phyloP scores from a whole-genome alignment of 2,113 vertebrate genomes.

The Equus przewalskii region DNA sequence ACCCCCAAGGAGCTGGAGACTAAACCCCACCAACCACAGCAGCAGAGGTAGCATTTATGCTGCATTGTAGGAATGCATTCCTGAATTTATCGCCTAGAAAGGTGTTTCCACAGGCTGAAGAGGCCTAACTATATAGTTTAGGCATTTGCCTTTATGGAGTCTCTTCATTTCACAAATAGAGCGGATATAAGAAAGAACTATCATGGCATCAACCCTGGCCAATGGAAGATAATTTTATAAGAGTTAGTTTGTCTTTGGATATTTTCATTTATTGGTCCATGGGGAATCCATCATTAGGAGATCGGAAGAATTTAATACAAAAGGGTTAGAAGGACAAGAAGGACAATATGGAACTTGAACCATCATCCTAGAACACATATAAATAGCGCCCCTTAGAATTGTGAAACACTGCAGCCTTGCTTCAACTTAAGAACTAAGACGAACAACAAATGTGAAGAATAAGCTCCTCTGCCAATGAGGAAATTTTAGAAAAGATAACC shows the following conservation, averaged over 20 bases:
- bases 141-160: not conserved
- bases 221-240: slow-evolving; percentile 40
- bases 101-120: not conserved
- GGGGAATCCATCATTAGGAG: not conserved
- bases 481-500: slow-evolving; percentile 14
- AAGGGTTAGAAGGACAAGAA: slow-evolving; percentile 35
- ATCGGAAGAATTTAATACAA: slow-evolving; percentile 14
- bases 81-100: not conserved
- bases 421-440: slow-evolving; percentile 18
- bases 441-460: not conserved
- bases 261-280: slow-evolving; percentile 38
- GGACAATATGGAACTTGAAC: not conserved
- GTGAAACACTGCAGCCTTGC: not conserved
- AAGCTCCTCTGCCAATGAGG: not conserved
- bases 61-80: not conserved
- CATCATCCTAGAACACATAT: not conserved
- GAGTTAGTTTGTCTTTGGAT: not conserved
- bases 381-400: not conserved
- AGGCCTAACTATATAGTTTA: not conserved
- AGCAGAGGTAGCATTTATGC: not conserved
- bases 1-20: not conserved
- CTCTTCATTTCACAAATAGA: slow-evolving; percentile 37
- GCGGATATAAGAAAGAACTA: slow-evolving; percentile 10
- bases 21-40: not conserved
- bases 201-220: not conserved